Evolutionary conservation across 2,113 vertebrate species (phyloP).

Genomic region (Pangasianodon hypophthalmus): DNA sequence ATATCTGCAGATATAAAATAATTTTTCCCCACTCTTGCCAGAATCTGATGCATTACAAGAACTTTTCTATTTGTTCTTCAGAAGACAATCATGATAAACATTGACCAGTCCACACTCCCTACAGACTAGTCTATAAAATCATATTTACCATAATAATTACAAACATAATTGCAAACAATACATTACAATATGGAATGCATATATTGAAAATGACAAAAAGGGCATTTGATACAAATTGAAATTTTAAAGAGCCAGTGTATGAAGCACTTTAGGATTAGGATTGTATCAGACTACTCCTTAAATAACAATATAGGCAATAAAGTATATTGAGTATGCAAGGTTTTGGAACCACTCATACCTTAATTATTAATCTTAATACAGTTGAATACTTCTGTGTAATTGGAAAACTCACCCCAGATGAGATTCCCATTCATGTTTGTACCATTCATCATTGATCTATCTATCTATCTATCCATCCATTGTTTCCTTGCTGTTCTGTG

Average conservation of each 20-base stretch:
- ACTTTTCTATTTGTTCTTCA: not conserved
- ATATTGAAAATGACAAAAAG: not conserved
- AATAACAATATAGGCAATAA: not conserved
- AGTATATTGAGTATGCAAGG: not conserved
- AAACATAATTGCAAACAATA: not conserved
- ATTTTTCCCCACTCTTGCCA: not conserved
- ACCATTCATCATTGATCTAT: not conserved
- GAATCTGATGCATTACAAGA: not conserved
- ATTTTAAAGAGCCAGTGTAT: not conserved
- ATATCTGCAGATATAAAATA: not conserved
- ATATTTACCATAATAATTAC: not conserved
- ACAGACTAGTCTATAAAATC: not conserved
- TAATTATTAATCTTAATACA: not conserved
- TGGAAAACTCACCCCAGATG: not conserved
- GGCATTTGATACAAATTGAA: not conserved
- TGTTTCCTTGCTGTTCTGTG: not conserved
- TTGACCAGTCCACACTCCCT: not conserved
- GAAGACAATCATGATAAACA: not conserved
- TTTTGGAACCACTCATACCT: not conserved
- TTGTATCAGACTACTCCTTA: not conserved
- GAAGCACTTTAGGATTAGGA: not conserved
- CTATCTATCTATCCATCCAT: not conserved
- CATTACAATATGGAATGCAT: not conserved
- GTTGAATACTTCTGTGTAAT: not conserved
- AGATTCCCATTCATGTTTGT: not conserved